Percentiles rank a stretch among this genome's conserved stretches.
Evolutionary conservation across 2,113 vertebrate genomes (phyloP).

Genomic region (Actenoides lindsayi): DNA sequence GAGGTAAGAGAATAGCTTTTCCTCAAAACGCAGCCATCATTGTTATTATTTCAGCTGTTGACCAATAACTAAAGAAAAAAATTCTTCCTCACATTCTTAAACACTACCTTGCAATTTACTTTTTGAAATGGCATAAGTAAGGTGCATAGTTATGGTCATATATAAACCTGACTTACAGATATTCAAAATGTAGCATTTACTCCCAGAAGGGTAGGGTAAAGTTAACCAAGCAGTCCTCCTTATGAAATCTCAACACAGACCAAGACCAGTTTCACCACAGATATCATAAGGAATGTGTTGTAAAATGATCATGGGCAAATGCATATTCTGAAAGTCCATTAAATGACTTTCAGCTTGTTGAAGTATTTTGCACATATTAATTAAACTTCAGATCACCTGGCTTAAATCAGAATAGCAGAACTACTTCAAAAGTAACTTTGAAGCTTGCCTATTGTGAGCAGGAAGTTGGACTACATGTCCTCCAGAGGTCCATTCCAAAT

Average conservation of each 20-base stretch:
- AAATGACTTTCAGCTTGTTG: conserved; percentile 10
- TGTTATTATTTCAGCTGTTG: not conserved
- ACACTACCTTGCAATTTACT: not conserved
- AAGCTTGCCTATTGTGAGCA: conserved; percentile 1
- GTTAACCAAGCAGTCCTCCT: not conserved
- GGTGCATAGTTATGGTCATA: not conserved
- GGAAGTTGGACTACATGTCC: not conserved
- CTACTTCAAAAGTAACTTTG: conserved; percentile 44
- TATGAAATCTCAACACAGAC: not conserved
- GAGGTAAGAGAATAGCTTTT: not conserved
- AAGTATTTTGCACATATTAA: conserved; percentile 22
- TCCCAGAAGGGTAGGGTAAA: not conserved
- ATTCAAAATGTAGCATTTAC: not conserved
- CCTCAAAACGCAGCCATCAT: not conserved
- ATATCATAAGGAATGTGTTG: not conserved
- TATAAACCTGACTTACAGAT: not conserved
- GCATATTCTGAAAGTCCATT: not conserved
- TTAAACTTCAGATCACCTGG: conserved; percentile 17
- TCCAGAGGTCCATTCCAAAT: not conserved
- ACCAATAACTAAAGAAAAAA: not conserved
- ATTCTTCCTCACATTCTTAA: not conserved
- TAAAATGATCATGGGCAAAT: not conserved
- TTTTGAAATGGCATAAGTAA: conserved; percentile 15
- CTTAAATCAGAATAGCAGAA: conserved; percentile 12
- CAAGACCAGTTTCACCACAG: not conserved